Evolutionary conservation across 2,113 vertebrate species (phyloP).

Genomic region (Pachycephala philippinensis): DNA sequence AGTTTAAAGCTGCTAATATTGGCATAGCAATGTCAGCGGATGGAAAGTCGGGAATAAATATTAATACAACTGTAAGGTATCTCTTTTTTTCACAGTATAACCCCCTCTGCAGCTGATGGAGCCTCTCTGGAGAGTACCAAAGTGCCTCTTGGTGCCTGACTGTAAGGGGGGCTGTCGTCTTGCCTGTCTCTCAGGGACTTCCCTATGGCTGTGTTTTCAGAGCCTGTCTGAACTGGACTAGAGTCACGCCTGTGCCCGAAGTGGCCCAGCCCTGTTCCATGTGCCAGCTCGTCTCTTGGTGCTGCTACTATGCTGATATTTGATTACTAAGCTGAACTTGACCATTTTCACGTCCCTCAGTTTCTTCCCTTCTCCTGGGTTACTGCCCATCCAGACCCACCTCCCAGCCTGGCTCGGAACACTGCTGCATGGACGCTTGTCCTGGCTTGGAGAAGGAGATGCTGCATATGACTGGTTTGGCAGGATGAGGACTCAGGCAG

Average conservation of each 20-base stretch:
- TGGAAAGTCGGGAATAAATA: background rate
- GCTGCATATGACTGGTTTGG: background rate
- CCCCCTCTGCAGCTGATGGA: background rate
- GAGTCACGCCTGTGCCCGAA: fast-evolving
- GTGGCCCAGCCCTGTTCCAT: background rate
- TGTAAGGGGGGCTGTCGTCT: background rate
- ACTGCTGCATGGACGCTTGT: fast-evolving
- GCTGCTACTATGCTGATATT: background rate
- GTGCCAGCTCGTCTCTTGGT: background rate
- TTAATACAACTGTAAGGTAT: background rate
- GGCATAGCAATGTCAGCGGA: background rate
- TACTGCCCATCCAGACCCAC: background rate
- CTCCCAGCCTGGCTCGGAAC: background rate
- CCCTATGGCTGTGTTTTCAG: background rate
- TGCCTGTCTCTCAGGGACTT: background rate
- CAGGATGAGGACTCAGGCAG: background rate
- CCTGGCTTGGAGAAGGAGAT: background rate
- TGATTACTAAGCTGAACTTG: background rate
- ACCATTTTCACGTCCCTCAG: background rate
- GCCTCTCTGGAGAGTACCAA: background rate
- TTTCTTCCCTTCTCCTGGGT: background rate
- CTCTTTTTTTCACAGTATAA: background rate
- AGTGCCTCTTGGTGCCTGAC: fast-evolving
- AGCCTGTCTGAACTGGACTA: background rate
- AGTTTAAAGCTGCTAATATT: background rate